A percentile compares a stretch with the other conserved stretches of the same genome.
These are phyloP conservation scores for Sipunculus nudus DNA, from an alignment of 2,888 invertebrate species.

Conservation along the genomic window DNA sequence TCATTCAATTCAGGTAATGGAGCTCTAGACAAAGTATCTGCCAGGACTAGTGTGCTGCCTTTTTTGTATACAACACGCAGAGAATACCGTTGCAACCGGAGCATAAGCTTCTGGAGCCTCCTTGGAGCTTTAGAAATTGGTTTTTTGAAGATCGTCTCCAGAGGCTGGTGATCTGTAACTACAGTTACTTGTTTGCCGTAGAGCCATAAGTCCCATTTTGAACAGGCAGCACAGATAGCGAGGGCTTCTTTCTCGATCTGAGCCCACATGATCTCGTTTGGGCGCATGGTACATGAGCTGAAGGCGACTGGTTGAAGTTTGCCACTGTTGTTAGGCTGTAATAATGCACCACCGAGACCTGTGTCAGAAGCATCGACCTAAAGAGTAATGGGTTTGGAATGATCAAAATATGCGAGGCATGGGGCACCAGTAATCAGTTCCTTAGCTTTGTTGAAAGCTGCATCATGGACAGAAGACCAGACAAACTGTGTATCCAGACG, in stretches of 20 bases:
- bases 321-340: background rate
- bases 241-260: constrained; percentile 9
- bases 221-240: background rate
- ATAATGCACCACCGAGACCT: constrained; percentile 4
- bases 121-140: constrained; percentile 5
- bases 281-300: background rate
- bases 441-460: constrained; percentile 7
- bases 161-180: constrained; percentile 15
- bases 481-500: constrained; percentile 5
- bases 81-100: constrained; percentile 8
- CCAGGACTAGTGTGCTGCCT: background rate
- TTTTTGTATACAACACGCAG: constrained; percentile 9
- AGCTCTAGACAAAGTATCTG: constrained; percentile 12
- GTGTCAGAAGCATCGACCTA: constrained; percentile 12
- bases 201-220: constrained; percentile 12
- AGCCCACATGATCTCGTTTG: background rate
- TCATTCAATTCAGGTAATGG: background rate
- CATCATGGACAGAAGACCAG: constrained; percentile 10
- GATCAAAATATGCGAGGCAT: constrained; percentile 13
- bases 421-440: constrained; percentile 8
- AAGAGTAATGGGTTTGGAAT: background rate
- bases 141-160: constrained; percentile 8
- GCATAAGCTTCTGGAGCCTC: constrained; percentile 11
- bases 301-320: background rate
- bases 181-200: constrained; percentile 8